phyloP scores from a whole-genome alignment of 2,113 vertebrate species.

The Hippoglossus stenolepis region DNA sequence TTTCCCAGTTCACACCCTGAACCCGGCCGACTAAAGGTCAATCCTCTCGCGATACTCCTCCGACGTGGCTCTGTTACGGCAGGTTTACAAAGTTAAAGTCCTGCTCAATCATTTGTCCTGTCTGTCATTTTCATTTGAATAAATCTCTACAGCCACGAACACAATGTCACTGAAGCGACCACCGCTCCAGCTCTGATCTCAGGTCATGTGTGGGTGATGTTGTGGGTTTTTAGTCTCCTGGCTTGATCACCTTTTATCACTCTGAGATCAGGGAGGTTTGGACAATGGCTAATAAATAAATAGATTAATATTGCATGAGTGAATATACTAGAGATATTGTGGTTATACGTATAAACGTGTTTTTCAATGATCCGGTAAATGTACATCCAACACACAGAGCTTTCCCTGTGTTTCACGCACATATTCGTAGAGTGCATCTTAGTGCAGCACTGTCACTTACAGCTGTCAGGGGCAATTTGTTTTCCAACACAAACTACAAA shows the following conservation, averaged over 20 bases:
- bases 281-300: neutral
- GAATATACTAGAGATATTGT: neutral
- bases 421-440: too few relatives aligned
- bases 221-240: too few relatives aligned
- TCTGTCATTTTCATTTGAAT: neutral
- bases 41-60: conserved; percentile 29
- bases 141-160: neutral
- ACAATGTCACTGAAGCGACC: neutral
- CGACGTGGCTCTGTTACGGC: conserved; percentile 68
- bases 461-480: too few relatives aligned
- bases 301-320: neutral
- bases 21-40: conserved; percentile 27
- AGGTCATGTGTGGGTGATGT: too few relatives aligned
- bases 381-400: too few relatives aligned
- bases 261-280: too few relatives aligned
- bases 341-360: neutral
- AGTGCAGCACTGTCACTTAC: too few relatives aligned
- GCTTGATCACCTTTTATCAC: neutral
- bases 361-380: neutral
- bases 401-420: too few relatives aligned
- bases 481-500: too few relatives aligned
- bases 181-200: too few relatives aligned
- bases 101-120: neutral
- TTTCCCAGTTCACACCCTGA: neutral
- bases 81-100: conserved; percentile 37